These are phyloP conservation scores for Galaxias olidus DNA, from an alignment of 2,797 vertebrate species.

Conservation along the genomic window DNA sequence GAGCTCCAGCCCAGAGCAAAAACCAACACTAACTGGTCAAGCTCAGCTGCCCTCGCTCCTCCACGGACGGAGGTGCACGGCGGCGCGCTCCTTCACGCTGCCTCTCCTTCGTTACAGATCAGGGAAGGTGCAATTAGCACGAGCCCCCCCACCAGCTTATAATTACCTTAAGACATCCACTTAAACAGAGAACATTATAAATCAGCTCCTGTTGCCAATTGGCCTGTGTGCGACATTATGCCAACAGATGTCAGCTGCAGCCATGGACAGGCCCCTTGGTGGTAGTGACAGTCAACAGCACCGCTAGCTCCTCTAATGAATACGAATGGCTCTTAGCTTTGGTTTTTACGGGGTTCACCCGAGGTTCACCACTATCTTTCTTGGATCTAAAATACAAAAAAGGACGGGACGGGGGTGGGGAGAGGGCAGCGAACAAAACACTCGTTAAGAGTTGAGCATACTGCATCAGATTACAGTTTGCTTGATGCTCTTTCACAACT, in stretches of 20 bases:
- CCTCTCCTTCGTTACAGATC: conserved; percentile 72
- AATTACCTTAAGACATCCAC: conserved; percentile 78
- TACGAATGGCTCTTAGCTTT: conserved; percentile 53
- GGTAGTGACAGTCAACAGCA: conserved; percentile 48
- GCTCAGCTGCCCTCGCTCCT: conserved; percentile 57
- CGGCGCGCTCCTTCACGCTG: conserved; percentile 60
- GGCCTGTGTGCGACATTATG: conserved; percentile 51
- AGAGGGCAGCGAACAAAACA: conserved; percentile 49
- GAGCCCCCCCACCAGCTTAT: conserved; percentile 55
- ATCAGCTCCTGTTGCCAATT: conserved; percentile 64
- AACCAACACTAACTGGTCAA: conserved; percentile 70
- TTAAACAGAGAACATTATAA: conserved; percentile 67
- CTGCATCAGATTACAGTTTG: conserved; percentile 51
- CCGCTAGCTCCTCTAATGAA: conserved; percentile 60
- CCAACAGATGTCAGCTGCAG: conserved; percentile 67
- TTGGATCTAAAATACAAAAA: conserved; percentile 42
- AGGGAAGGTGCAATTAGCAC: conserved; percentile 73
- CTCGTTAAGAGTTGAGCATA: conserved; percentile 50
- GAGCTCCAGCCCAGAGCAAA: conserved; percentile 65
- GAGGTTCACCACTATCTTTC: conserved; percentile 51
- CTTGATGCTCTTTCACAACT: conserved; percentile 24
- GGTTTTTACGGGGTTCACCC: conserved; percentile 29
- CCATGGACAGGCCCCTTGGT: conserved; percentile 49
- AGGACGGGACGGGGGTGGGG: conserved; percentile 1
- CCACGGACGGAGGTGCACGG: conserved; percentile 36